Evolutionary conservation across 1,140 invertebrate species (phyloP), one percentile per base, ranked within the genome.

Genomic region (Drusus annulatus): DNA sequence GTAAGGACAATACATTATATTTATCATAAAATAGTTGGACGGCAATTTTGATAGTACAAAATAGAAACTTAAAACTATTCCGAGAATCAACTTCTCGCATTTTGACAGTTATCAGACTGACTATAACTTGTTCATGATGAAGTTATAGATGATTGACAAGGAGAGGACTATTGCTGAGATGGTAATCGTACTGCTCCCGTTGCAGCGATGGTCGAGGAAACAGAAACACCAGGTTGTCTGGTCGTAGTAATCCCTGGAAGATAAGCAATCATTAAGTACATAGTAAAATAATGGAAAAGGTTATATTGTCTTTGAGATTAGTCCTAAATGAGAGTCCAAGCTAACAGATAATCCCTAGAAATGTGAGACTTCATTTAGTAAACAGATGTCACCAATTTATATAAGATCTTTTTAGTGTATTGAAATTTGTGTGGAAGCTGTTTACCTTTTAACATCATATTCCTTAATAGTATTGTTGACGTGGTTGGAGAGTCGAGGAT

Each of bases 191-290:
- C 50, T 79, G 60, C 89, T 87, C 6, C 87, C 86, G 85, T 98
- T 98, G 87, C 97, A 98, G 84, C 96, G 92, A 85, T 98, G 93
- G 86, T 97, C 96, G 80, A 97, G 94, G 85, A 96, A 96, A 86
- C 97, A 98, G 84, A 98, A 97, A 86, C 97, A 98, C 92, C 94
- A 98, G 17, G 93, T 94, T 19, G 94, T 95, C 83, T 96, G 92
- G 84, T 96, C 94, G 85, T 94, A 98, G 88, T 95, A 93, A 85
- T 96, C 91, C 82, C 96, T 95, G 88, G 71, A 93, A 92, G 25
- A 25, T 19, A 68, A 68, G 45, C 10, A 6, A 36, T 36, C 0
- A 17, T 45, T 36, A 13, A 45, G 1, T 10, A 45, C 36, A 45
- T 0, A 45, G 36, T 7, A 36, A 36, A 36, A 36, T 36, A 36